Conservation (phyloP, 2,113 vertebrate genomes). For the Eonycteris spelaea region DNA sequence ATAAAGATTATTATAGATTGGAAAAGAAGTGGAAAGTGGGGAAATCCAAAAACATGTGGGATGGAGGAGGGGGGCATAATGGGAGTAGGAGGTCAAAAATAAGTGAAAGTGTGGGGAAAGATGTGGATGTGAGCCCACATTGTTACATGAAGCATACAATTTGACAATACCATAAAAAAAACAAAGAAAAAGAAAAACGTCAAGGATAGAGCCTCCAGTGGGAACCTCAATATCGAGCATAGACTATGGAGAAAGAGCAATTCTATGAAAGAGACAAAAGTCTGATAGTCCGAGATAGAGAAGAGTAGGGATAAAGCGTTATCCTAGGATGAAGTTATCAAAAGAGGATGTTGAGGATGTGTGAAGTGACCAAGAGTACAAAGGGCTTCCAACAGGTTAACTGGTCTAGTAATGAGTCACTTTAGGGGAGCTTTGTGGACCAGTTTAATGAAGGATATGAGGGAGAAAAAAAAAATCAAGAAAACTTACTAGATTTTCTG, state of each 20-base stretch:
- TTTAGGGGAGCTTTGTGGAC: too few species aligned
- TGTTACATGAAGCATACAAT: neutral
- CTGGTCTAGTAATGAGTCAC: neutral
- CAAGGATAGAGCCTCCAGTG: neutral
- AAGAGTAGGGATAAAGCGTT: neutral
- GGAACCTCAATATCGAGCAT: neutral
- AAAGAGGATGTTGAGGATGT: neutral
- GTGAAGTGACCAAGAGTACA: neutral
- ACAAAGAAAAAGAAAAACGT: neutral
- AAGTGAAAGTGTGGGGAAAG: neutral
- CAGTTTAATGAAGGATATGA: neutral
- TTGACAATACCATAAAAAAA: neutral
- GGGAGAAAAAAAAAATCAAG: neutral
- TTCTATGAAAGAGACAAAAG: neutral
- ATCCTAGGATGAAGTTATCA: neutral
- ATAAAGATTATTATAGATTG: neutral
- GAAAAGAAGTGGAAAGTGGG: neutral
- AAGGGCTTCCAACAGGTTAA: neutral
- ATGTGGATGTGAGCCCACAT: neutral
- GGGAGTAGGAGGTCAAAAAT: neutral
- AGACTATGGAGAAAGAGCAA: neutral
- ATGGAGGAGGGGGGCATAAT: too few species aligned
- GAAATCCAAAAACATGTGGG: neutral
- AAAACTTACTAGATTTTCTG: neutral
- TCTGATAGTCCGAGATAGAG: neutral